Conservation (phyloP, 2,113 vertebrate species). For the Tiliqua scincoides region DNA sequence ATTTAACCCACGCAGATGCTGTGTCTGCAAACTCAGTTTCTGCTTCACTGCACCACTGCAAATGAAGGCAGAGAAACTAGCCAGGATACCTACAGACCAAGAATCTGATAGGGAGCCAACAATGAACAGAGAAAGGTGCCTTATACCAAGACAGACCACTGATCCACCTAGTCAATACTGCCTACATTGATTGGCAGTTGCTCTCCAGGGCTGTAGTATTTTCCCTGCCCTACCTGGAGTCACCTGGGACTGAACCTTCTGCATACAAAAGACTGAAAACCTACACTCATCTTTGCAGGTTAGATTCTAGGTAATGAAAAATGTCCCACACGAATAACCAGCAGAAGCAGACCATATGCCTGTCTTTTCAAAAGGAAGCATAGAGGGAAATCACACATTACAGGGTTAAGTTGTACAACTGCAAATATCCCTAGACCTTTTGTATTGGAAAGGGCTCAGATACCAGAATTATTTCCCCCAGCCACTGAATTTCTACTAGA, state of each 20-base stretch:
- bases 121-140: neutral
- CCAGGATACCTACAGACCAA: neutral
- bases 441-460: neutral
- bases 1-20: too few species aligned
- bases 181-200: too few species aligned
- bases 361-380: neutral
- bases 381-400: neutral
- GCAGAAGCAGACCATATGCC: neutral
- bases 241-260: too few species aligned
- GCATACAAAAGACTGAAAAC: too few species aligned
- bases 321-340: conserved; percentile 15
- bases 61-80: neutral
- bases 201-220: too few species aligned
- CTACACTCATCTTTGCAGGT: too few species aligned
- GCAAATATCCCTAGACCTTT: neutral
- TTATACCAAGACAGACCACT: neutral
- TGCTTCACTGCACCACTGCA: neutral
- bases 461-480: neutral
- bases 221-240: too few species aligned
- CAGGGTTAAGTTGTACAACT: neutral
- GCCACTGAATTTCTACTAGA: neutral
- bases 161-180: too few species aligned
- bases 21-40: neutral
- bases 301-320: conserved; percentile 24
- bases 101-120: neutral